These are phyloP conservation scores for Chinchilla lanigera DNA, from an alignment of 2,113 vertebrate genomes.

Conservation along the genomic window DNA sequence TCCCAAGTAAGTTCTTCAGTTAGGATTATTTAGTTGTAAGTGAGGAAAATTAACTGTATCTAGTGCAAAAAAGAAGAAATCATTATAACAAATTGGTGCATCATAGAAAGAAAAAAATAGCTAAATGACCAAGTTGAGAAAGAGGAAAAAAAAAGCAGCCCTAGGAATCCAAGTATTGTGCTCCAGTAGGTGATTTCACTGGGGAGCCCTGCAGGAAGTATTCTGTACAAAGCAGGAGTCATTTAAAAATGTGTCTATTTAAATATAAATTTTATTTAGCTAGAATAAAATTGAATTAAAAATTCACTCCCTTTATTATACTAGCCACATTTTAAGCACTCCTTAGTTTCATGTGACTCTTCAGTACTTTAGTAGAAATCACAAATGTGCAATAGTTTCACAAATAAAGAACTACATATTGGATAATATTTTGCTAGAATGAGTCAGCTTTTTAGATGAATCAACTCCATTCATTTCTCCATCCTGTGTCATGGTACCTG, in stretches of 20 bases:
- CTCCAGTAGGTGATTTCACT: neutral
- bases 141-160: neutral
- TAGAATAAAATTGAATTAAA: slow-evolving; percentile 38
- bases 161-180: neutral
- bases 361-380: neutral
- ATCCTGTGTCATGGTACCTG: neutral
- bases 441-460: neutral
- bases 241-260: neutral
- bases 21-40: neutral
- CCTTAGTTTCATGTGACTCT: neutral
- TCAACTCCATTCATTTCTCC: neutral
- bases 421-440: neutral
- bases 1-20: neutral
- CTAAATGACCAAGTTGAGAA: neutral
- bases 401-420: neutral
- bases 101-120: neutral
- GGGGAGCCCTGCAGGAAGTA: neutral
- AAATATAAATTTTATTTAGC: slow-evolving; percentile 12
- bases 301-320: neutral
- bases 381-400: neutral
- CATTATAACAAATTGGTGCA: neutral
- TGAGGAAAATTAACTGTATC: neutral
- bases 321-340: neutral
- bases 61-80: neutral
- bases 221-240: neutral